Percentiles rank a stretch among this genome's conserved stretches.
Conservation (phyloP, 1,140 invertebrate genomes). For the Drosophila watanabei region DNA sequence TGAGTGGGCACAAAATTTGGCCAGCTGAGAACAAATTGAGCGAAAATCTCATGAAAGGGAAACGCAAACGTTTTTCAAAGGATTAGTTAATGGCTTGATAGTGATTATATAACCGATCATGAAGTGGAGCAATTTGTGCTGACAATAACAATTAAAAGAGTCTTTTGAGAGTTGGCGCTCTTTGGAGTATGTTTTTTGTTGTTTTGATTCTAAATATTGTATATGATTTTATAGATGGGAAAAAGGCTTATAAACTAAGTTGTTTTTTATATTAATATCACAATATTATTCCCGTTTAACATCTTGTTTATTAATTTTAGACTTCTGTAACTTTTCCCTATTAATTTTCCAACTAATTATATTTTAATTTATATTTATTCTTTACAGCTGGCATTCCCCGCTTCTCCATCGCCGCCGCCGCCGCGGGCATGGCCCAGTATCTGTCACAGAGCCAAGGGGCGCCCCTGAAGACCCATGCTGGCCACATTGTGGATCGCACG, state of each 20-base stretch:
- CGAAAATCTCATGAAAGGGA: conserved; percentile 32
- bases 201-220: not conserved
- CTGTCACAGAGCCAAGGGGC: conserved; percentile 88
- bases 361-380: not conserved
- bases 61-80: conserved; percentile 16
- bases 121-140: not conserved
- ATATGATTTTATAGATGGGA: not conserved
- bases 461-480: conserved; percentile 89
- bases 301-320: too few relatives aligned
- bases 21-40: conserved; percentile 31
- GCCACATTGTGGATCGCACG: conserved; percentile 90
- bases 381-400: conserved; percentile 86
- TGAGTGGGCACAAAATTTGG: conserved; percentile 80
- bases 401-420: conserved; percentile 90
- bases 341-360: not conserved
- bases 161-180: not conserved
- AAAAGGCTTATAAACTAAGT: not conserved
- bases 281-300: too few relatives aligned
- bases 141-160: not conserved
- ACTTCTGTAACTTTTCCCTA: too few relatives aligned
- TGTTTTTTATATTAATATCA: too few relatives aligned
- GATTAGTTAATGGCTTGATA: conserved; percentile 44
- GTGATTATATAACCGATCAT: conserved; percentile 36
- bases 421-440: conserved; percentile 89
- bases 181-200: not conserved